These are phyloP conservation scores for Euleptes europaea DNA, from an alignment of 2,113 vertebrate species.

Conservation along the genomic window DNA sequence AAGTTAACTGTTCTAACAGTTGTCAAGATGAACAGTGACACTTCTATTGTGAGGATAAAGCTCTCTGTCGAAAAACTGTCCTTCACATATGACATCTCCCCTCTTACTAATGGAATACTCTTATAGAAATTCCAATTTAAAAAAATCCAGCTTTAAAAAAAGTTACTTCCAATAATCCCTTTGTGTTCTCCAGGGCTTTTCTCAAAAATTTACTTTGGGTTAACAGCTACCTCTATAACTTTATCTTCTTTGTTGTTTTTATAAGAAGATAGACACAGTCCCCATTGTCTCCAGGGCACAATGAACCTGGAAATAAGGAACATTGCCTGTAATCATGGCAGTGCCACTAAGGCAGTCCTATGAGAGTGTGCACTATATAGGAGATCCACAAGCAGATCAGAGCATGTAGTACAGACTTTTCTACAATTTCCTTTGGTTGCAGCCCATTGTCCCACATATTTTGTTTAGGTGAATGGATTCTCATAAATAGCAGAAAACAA, in stretches of 20 bases:
- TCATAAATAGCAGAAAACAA: too few species aligned
- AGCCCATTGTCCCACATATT: neutral
- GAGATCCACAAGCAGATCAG: neutral
- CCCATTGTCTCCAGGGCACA: too few species aligned
- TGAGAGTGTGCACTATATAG: too few species aligned
- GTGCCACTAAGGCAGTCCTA: too few species aligned
- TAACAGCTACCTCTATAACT: neutral
- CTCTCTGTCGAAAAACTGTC: neutral
- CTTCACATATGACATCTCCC: neutral
- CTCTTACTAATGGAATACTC: neutral
- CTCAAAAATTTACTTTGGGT: neutral
- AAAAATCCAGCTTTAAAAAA: neutral
- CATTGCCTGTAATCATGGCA: too few species aligned
- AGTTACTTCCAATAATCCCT: neutral
- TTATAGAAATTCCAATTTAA: too few species aligned
- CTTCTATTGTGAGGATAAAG: neutral
- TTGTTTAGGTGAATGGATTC: too few species aligned
- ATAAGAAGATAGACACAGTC: too few species aligned
- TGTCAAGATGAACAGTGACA: neutral
- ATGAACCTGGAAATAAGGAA: too few species aligned
- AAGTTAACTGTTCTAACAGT: conserved; percentile 39
- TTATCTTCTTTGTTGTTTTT: too few species aligned
- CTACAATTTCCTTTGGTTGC: too few species aligned
- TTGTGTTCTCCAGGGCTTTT: neutral
- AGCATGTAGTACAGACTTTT: neutral